These are phyloP conservation scores for Corythaeola cristata DNA, from an alignment of 2,113 vertebrate genomes.

Conservation along the genomic window DNA sequence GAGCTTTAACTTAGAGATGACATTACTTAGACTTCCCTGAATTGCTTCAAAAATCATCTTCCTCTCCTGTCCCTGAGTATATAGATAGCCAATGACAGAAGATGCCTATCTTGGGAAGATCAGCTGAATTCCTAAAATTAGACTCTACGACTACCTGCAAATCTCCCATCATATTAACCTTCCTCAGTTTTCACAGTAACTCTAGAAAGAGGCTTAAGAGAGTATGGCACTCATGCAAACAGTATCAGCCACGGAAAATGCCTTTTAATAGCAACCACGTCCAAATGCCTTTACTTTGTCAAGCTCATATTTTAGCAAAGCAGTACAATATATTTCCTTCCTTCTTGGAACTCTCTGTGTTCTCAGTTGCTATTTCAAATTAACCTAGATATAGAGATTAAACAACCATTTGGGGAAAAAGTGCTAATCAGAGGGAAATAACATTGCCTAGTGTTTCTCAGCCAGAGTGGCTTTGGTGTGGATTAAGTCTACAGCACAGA, in stretches of 20 bases:
- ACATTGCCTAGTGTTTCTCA: slow-evolving; percentile 16
- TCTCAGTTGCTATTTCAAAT: slow-evolving; percentile 52
- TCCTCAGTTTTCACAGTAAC: background rate
- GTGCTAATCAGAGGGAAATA: slow-evolving; percentile 38
- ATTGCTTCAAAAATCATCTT: background rate
- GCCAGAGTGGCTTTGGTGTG: slow-evolving; percentile 33
- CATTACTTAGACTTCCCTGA: background rate
- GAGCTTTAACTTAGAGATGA: background rate
- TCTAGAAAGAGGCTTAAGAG: background rate
- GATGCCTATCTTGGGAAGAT: background rate
- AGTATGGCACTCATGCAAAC: accelerated
- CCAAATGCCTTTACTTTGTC: background rate
- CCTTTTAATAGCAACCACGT: background rate
- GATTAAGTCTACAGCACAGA: slow-evolving; percentile 39
- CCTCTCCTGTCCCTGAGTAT: background rate
- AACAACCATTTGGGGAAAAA: slow-evolving; percentile 37
- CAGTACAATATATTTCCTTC: background rate
- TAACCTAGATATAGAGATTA: slow-evolving; percentile 48
- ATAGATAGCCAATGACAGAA: background rate
- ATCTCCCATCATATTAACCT: background rate
- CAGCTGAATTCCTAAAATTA: background rate
- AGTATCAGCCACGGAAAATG: background rate
- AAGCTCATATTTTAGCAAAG: background rate
- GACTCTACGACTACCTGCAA: background rate
- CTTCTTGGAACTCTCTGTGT: background rate